These are phyloP conservation scores for Drosophila percnosoma DNA, from an alignment of 2,888 invertebrate genomes.

Conservation along the genomic window DNA sequence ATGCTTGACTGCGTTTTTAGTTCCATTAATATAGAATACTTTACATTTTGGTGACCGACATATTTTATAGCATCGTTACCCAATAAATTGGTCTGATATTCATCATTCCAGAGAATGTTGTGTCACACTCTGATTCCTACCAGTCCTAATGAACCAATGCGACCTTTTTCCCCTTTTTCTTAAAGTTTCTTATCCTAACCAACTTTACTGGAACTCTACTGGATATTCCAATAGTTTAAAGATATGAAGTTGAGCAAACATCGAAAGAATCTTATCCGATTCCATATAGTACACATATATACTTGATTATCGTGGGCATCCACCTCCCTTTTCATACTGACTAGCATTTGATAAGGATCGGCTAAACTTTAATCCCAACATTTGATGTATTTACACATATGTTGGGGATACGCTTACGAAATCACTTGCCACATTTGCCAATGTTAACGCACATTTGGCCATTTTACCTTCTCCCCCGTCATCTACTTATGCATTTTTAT, in stretches of 20 bases:
- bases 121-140: too few species aligned
- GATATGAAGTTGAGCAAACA: too few species aligned
- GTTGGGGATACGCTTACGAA: not conserved
- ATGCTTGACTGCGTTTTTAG: too few species aligned
- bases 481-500: conserved; percentile 59
- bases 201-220: not conserved
- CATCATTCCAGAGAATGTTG: too few species aligned
- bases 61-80: too few species aligned
- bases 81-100: too few species aligned
- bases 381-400: not conserved
- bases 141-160: not conserved
- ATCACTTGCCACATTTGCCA: not conserved
- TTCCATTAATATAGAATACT: too few species aligned
- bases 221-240: not conserved
- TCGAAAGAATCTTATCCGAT: too few species aligned
- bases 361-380: not conserved
- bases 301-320: too few species aligned
- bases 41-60: too few species aligned
- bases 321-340: not conserved
- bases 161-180: not conserved
- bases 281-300: too few species aligned
- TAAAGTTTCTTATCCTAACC: not conserved
- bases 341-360: not conserved
- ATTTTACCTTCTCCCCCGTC: not conserved
- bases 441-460: not conserved